Base-by-base conservation (phyloP, 2,888 invertebrate genomes). In the Stenodema calcarata region DNA sequence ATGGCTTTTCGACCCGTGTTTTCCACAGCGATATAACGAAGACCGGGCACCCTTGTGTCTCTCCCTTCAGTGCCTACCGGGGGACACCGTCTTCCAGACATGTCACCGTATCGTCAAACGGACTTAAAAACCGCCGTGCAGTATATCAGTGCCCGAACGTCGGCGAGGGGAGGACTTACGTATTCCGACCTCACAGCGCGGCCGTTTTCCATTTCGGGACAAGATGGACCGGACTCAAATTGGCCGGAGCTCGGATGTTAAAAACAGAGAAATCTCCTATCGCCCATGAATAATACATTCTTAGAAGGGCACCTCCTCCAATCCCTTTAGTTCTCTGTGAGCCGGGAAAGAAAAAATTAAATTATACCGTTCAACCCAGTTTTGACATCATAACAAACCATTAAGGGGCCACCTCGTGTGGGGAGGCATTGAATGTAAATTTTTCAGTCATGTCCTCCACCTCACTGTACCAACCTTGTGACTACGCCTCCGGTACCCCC, bases 351-450 rank as follows among this genome's bases (percentile, higher is more conserved):
- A 87, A 88, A 88, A 88, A 88, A 88, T 88, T 88, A 88, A 88
- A 88, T 88, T 88, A 88, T 87, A 88, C 87, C 88, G 87, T 87
- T 87, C 87, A 87, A 82, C 86, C 87, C 87, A 88, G 87, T 88
- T 88, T 88, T 88, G 88, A 88, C 88, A 88, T 88, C 88, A 88
- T 88, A 88, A 88, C 88, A 88, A 88, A 88, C 86, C 87, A 88
- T 88, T 87, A 88, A 82, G 84, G 47, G 70, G 73, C 47, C 83
- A 42, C 78, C 28, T 70, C 78, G 47, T 47, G 75, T 70, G 54
- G 76, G 35, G 69, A 28, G 76, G 87, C 87, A 88, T 88, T 88
- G 50, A 88, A 88, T 88, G 88, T 88, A 88, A 88, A 88, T 88
- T 87, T 80, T 54, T 50, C 76, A 73, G 41, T 73, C 83, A 73